Evolutionary conservation across 2,888 invertebrate species (phyloP).

Genomic region (Chironomus tentans): DNA sequence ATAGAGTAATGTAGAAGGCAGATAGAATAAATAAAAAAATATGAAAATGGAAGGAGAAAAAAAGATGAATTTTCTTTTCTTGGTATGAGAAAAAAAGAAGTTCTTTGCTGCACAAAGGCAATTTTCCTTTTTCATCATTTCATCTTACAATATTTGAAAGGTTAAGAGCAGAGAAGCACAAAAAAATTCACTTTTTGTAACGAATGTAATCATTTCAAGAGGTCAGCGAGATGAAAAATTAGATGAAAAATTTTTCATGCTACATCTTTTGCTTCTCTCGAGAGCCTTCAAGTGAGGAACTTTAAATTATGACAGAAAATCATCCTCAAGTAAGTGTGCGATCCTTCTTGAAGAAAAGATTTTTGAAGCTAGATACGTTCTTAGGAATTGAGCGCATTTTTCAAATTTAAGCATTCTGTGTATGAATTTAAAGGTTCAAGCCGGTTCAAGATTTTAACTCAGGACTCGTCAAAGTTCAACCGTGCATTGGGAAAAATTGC

Average conservation of each 20-base stretch:
- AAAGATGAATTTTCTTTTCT: neutral
- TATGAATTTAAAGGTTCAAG: too few relatives aligned
- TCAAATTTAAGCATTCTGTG: too few relatives aligned
- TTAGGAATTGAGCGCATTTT: too few relatives aligned
- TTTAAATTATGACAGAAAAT: neutral
- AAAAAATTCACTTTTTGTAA: neutral
- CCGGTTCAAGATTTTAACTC: too few relatives aligned
- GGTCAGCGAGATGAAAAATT: slow-evolving; percentile 6
- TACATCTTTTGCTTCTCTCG: neutral
- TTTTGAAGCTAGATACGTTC: too few relatives aligned
- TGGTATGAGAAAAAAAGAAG: too few relatives aligned
- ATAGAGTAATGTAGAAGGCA: neutral
- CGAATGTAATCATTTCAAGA: slow-evolving; percentile 7
- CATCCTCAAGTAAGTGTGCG: too few relatives aligned
- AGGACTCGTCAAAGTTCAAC: too few relatives aligned
- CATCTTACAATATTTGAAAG: neutral
- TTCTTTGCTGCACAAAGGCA: neutral
- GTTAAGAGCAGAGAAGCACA: neutral
- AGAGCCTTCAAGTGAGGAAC: neutral
- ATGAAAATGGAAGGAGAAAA: neutral
- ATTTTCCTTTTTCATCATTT: neutral
- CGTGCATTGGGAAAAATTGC: too few relatives aligned
- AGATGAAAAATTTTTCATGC: slow-evolving; percentile 1
- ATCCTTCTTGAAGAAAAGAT: too few relatives aligned
- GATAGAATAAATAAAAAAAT: neutral